Evolutionary conservation across 2,888 invertebrate species (phyloP).

Genomic region (Spodoptera exigua): DNA sequence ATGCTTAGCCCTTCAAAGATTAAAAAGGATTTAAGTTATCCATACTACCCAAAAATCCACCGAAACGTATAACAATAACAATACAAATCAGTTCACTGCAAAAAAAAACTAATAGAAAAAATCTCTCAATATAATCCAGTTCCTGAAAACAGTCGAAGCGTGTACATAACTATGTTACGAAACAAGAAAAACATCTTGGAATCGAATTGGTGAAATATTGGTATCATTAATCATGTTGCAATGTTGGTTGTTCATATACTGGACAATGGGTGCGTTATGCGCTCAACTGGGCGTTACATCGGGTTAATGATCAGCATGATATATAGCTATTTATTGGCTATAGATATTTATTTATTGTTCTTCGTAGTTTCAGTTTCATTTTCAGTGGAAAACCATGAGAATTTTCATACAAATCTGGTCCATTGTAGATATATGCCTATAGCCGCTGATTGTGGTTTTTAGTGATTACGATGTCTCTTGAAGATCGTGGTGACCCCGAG

Average conservation of each 20-base stretch:
- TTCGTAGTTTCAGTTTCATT: not conserved
- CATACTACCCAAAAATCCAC: no score
- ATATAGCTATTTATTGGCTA: conserved; percentile 11
- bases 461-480: no score
- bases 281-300: conserved; percentile 42
- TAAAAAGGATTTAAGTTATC: no score
- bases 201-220: conserved; percentile 35
- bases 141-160: conserved; percentile 8
- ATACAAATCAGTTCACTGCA: not conserved
- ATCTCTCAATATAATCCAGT: not conserved
- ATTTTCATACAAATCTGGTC: no score
- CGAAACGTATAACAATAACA: no score
- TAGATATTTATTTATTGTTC: not conserved
- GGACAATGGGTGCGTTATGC: conserved; percentile 41
- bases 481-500: no score
- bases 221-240: conserved; percentile 50
- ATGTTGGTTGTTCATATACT: conserved; percentile 25
- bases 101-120: not conserved
- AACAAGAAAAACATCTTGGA: conserved; percentile 45
- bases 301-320: conserved; percentile 43
- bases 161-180: conserved; percentile 34
- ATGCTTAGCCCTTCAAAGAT: no score
- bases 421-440: no score
- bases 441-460: no score
- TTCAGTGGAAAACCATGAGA: no score